A percentile compares a stretch with the other conserved stretches of the same genome.
phyloP scores from a whole-genome alignment of 2,113 vertebrate genomes.

The Andinoacara biseriatus region DNA sequence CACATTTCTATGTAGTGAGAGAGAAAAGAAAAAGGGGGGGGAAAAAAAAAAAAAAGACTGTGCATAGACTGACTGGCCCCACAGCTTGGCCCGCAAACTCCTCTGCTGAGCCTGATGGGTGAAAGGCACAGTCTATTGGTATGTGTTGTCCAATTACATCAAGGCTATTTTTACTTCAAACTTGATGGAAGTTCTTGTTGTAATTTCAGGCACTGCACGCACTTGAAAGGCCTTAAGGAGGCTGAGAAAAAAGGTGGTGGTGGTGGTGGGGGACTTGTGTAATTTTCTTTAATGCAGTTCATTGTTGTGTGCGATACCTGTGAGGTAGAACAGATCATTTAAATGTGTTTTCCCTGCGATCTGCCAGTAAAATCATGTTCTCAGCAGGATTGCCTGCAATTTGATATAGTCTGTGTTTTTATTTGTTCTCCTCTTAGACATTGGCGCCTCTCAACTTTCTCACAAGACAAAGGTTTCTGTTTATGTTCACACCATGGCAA shows the following conservation, averaged over 20 bases:
- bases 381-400: conserved; percentile 39
- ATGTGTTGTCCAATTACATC: conserved; percentile 77
- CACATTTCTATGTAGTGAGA: conserved; percentile 50
- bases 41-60: conserved; percentile 40
- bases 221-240: not conserved
- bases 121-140: conserved; percentile 58
- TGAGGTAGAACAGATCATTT: conserved; percentile 20
- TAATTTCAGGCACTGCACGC: conserved; percentile 23
- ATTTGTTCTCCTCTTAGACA: conserved; percentile 46
- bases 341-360: conserved; percentile 22
- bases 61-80: conserved; percentile 73
- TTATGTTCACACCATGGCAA: conserved; percentile 61
- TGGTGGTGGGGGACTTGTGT: not conserved
- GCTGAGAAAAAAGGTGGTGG: not conserved
- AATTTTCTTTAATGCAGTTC: not conserved
- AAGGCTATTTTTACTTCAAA: conserved; percentile 71
- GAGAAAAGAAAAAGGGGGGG: not conserved
- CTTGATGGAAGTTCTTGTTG: conserved; percentile 50
- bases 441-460: conserved; percentile 50
- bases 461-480: conserved; percentile 69
- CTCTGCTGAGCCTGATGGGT: conserved; percentile 66
- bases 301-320: conserved; percentile 17
- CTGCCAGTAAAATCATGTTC: conserved; percentile 47
- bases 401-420: conserved; percentile 51
- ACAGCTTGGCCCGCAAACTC: conserved; percentile 63